Evolutionary conservation across 1,140 invertebrate species (phyloP).

Genomic region (Drosophila fuyamai): DNA sequence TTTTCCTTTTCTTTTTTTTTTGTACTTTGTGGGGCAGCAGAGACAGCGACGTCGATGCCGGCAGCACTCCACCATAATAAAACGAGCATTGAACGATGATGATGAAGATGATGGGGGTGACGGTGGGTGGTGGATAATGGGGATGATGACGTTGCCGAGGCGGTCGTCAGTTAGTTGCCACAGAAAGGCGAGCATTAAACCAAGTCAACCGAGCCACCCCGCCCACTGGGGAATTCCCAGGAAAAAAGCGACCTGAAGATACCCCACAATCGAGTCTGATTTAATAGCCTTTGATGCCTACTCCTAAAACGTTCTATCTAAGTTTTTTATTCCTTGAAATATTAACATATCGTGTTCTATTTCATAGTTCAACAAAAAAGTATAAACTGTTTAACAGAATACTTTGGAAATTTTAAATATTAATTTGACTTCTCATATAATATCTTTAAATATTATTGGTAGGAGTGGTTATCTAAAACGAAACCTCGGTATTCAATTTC

Average conservation of each 20-base stretch:
- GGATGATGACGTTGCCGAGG: constrained; percentile 48
- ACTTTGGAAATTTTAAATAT: no score
- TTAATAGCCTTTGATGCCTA: no score
- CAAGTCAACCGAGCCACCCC: constrained; percentile 45
- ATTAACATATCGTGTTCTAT: no score
- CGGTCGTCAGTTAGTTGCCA: constrained; percentile 65
- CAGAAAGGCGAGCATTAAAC: constrained; percentile 66
- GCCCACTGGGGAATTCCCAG: constrained; percentile 20
- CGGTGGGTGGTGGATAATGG: constrained; percentile 2
- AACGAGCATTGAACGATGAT: constrained; percentile 57
- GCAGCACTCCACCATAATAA: constrained; percentile 55
- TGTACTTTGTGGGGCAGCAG: constrained; percentile 26
- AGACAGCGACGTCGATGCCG: constrained; percentile 25
- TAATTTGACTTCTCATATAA: no score
- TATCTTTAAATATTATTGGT: not conserved
- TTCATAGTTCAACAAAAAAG: no score
- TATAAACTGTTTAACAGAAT: no score
- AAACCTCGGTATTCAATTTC: no score
- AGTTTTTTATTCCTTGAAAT: no score
- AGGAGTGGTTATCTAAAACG: not conserved
- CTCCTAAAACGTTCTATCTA: no score
- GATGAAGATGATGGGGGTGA: not conserved
- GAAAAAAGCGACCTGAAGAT: not conserved
- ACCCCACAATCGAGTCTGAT: constrained; percentile 1
- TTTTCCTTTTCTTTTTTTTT: not conserved